A percentile compares a stretch with the other conserved stretches of the same genome.
phyloP scores from a whole-genome alignment of 2,113 vertebrate genomes.

The Smithornis capensis region DNA sequence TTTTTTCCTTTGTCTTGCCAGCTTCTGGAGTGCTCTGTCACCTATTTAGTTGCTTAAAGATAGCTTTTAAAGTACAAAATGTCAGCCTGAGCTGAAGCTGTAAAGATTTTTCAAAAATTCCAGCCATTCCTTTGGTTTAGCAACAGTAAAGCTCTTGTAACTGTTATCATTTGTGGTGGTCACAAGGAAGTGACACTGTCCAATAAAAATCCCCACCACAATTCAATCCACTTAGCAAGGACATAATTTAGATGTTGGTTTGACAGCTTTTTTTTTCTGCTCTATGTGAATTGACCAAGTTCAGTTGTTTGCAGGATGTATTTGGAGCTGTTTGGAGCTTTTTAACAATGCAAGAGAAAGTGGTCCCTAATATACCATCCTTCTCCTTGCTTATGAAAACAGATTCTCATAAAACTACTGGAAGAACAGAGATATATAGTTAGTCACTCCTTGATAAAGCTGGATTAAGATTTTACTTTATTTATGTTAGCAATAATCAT shows the following conservation, averaged over 20 bases:
- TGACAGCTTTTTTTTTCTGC: neutral
- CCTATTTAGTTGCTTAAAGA: conserved; percentile 36
- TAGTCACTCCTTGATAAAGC: conserved; percentile 42
- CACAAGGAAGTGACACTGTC: conserved; percentile 48
- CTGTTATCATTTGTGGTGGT: conserved; percentile 62
- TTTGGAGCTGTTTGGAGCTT: neutral
- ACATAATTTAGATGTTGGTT: conserved; percentile 7
- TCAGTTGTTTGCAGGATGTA: neutral
- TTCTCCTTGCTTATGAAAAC: neutral
- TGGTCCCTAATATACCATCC: neutral
- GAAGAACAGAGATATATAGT: conserved; percentile 12
- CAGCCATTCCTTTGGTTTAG: conserved; percentile 62
- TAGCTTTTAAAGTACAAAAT: conserved; percentile 40
- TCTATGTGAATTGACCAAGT: neutral
- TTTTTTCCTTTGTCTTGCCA: neutral
- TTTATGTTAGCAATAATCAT: conserved; percentile 65
- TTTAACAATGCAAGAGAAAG: neutral
- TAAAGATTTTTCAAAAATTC: conserved; percentile 50
- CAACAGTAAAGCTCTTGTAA: conserved; percentile 27
- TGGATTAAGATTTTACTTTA: conserved; percentile 58
- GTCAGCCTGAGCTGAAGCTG: conserved; percentile 11
- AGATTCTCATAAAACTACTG: neutral
- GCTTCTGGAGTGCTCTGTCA: conserved; percentile 28
- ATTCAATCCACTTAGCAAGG: conserved; percentile 30
- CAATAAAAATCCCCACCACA: neutral